A percentile compares a stretch with the other conserved stretches of the same genome.
phyloP scores from a whole-genome alignment of 2,797 vertebrate species.

The Malacoraja senta region DNA sequence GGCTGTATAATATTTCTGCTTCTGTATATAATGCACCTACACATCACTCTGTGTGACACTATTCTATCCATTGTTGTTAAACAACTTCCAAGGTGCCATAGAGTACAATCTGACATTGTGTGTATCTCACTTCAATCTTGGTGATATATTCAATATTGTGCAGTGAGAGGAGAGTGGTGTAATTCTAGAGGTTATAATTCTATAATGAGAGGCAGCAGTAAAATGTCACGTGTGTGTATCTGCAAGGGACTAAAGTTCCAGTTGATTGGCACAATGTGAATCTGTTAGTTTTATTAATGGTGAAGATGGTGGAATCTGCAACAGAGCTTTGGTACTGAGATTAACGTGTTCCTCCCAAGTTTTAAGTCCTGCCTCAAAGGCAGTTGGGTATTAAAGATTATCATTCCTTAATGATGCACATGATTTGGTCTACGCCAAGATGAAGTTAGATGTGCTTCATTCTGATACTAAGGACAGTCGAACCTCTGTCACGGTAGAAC shows the following conservation, averaged over 20 bases:
- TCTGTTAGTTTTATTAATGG: not conserved
- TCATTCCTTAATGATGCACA: not conserved
- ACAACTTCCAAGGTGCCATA: no score
- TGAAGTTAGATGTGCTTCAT: not conserved
- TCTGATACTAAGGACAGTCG: not conserved
- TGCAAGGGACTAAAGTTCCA: not conserved
- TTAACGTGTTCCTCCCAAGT: no score
- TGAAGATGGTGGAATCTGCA: not conserved
- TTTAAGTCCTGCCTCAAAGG: not conserved
- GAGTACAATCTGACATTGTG: no score
- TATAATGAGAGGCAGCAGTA: not conserved
- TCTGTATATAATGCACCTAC: not conserved
- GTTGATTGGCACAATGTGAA: not conserved
- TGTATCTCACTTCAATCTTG: not conserved
- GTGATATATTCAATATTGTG: not conserved
- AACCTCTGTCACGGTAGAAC: not conserved
- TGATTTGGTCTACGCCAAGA: not conserved
- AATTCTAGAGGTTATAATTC: not conserved
- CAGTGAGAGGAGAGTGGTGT: not conserved
- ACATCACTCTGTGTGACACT: not conserved
- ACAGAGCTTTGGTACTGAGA: not conserved
- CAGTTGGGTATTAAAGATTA: not conserved
- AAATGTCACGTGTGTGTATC: not conserved
- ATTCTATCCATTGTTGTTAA: not conserved
- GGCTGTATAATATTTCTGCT: not conserved